Percentiles rank a stretch among this genome's conserved stretches.
Conservation (phyloP, 2,888 invertebrate species). For the Helicoverpa assulta region DNA sequence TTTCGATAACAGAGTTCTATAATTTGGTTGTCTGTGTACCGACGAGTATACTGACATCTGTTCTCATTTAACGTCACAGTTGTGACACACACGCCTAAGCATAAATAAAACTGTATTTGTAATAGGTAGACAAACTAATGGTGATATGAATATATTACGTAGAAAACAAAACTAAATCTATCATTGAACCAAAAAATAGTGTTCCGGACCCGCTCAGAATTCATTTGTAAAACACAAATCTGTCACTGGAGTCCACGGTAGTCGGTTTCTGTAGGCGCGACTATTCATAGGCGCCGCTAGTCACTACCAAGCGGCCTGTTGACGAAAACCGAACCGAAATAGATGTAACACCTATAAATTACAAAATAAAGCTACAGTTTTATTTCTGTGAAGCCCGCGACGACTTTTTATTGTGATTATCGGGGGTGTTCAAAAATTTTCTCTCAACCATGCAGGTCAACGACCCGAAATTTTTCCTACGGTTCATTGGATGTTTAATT, state of each 20-base stretch:
- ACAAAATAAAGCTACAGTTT: slow-evolving; percentile 80
- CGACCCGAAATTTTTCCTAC: slow-evolving; percentile 81
- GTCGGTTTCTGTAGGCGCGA: slow-evolving; percentile 70
- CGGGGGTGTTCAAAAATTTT: slow-evolving; percentile 76
- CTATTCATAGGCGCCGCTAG: slow-evolving; percentile 81
- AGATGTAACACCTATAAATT: slow-evolving; percentile 85
- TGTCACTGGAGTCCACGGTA: slow-evolving; percentile 82
- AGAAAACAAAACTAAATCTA: slow-evolving; percentile 72
- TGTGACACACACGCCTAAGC: slow-evolving; percentile 9
- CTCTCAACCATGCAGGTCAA: slow-evolving; percentile 69
- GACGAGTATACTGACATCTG: not conserved
- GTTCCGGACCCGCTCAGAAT: slow-evolving; percentile 75
- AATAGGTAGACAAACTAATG: slow-evolving; percentile 46
- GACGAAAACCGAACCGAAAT: slow-evolving; percentile 85
- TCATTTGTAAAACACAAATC: slow-evolving; percentile 87
- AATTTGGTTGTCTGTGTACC: slow-evolving; percentile 8
- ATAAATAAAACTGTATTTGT: slow-evolving; percentile 47
- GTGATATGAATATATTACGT: slow-evolving; percentile 59
- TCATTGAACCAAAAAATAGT: slow-evolving; percentile 73
- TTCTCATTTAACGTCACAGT: slow-evolving; percentile 14
- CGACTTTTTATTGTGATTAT: slow-evolving; percentile 82
- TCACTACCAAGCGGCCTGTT: slow-evolving; percentile 73
- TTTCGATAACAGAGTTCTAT: slow-evolving; percentile 17
- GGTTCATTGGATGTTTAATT: slow-evolving; percentile 77
- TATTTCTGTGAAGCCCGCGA: slow-evolving; percentile 75